A percentile compares a stretch with the other conserved stretches of the same genome.
Conservation (phyloP, 2,888 invertebrate species). For the Tipula lateralis region DNA sequence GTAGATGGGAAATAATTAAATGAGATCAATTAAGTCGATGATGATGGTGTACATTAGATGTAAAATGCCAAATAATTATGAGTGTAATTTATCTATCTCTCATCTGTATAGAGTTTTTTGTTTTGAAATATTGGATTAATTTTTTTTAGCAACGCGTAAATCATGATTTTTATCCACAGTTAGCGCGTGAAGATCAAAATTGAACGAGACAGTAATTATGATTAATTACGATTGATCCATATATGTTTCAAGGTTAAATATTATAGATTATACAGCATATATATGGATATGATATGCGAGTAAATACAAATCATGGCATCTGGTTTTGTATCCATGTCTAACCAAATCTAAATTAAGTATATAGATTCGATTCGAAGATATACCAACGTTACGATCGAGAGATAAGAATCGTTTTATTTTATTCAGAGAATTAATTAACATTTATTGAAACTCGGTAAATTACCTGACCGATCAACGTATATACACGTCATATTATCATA, state of each 20-base stretch:
- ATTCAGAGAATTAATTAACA: not conserved
- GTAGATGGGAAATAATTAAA: constrained; percentile 5
- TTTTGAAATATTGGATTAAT: not conserved
- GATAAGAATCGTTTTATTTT: not conserved
- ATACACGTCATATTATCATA: too few relatives aligned
- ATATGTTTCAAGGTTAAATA: not conserved
- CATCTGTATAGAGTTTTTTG: not conserved
- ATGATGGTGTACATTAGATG: constrained; percentile 19
- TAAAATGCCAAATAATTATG: constrained; percentile 9
- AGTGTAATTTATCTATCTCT: not conserved
- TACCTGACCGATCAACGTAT: not conserved
- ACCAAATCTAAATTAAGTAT: not conserved
- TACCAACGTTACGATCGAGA: not conserved
- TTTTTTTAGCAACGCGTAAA: not conserved
- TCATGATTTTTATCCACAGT: not conserved
- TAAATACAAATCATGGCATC: not conserved
- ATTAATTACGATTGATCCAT: not conserved
- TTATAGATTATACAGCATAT: not conserved
- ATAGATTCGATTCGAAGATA: not conserved
- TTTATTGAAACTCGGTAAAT: not conserved
- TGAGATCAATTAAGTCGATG: constrained; percentile 13
- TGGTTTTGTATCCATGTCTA: not conserved
- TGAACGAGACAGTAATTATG: not conserved
- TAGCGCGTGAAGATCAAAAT: not conserved
- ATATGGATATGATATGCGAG: not conserved